These are phyloP conservation scores for Scartelaos histophorus DNA, from an alignment of 2,113 vertebrate genomes.

Conservation along the genomic window DNA sequence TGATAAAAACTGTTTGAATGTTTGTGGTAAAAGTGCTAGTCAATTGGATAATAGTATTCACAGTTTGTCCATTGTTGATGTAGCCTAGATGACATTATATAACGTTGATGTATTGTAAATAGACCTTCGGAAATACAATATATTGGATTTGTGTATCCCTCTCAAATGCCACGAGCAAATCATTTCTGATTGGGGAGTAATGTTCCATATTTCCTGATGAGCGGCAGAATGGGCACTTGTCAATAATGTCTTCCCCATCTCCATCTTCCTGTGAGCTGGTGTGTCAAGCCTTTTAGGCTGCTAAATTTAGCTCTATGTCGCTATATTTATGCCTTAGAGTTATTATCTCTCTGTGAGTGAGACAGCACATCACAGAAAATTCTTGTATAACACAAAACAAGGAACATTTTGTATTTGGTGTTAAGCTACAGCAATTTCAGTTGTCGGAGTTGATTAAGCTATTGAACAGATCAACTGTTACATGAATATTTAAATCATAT, in stretches of 20 bases:
- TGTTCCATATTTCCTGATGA: constrained; percentile 69
- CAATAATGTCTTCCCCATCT: constrained; percentile 62
- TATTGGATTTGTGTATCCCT: constrained; percentile 62
- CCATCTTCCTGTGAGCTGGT: constrained; percentile 53
- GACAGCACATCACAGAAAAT: constrained; percentile 25
- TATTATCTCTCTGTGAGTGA: constrained; percentile 40
- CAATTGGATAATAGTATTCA: constrained; percentile 24
- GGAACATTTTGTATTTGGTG: neutral
- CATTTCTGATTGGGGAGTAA: constrained; percentile 63
- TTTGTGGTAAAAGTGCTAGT: constrained; percentile 39
- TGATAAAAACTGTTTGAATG: constrained; percentile 10
- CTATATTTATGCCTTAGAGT: constrained; percentile 36
- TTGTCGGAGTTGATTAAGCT: neutral
- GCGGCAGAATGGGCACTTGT: constrained; percentile 57
- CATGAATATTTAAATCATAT: neutral
- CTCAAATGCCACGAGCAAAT: constrained; percentile 66
- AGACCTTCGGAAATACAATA: constrained; percentile 60
- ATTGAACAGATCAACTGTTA: neutral
- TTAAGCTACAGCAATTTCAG: neutral
- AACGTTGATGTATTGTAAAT: constrained; percentile 62
- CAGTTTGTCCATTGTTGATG: constrained; percentile 41
- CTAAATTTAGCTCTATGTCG: constrained; percentile 63
- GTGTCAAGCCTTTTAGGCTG: constrained; percentile 62
- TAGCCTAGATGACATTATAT: constrained; percentile 45
- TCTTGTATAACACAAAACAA: constrained; percentile 9